These are phyloP conservation scores for Cataglyphis altisquamis DNA, from an alignment of 2,888 invertebrate genomes.

Conservation along the genomic window DNA sequence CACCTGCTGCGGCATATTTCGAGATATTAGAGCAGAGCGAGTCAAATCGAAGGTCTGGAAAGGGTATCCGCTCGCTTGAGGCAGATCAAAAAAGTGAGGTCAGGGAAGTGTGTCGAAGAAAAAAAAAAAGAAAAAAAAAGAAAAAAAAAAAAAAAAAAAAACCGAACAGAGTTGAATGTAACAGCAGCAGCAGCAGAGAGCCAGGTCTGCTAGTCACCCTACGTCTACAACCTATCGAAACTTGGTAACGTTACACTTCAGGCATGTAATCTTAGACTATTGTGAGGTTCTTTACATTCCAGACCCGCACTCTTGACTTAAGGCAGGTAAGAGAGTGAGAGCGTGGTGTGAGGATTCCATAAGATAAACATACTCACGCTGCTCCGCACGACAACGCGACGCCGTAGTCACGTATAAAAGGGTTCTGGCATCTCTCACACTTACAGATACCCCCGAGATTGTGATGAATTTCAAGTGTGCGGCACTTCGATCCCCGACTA, in stretches of 20 bases:
- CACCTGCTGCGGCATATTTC: slow-evolving; percentile 7
- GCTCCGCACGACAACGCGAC: slow-evolving; percentile 17
- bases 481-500: slow-evolving; percentile 25
- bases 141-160: neutral
- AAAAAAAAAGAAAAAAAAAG: neutral
- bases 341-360: slow-evolving; percentile 62
- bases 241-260: slow-evolving; percentile 70
- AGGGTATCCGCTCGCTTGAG: slow-evolving; percentile 28
- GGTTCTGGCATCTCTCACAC: slow-evolving; percentile 64
- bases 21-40: slow-evolving; percentile 25
- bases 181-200: neutral
- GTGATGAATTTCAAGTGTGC: slow-evolving; percentile 54
- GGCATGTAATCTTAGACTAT: slow-evolving; percentile 75
- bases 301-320: slow-evolving; percentile 73
- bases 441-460: slow-evolving; percentile 37
- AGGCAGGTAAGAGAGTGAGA: slow-evolving; percentile 57
- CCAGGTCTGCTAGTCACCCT: slow-evolving; percentile 57
- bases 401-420: slow-evolving; percentile 38
- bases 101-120: slow-evolving; percentile 39
- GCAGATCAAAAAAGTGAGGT: slow-evolving; percentile 60
- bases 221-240: slow-evolving; percentile 71
- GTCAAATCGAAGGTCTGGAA: slow-evolving; percentile 15
- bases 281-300: slow-evolving; percentile 77
- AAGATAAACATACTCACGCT: slow-evolving; percentile 60
- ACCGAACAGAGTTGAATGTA: slow-evolving; percentile 29